Evolutionary conservation across 2,797 vertebrate species (phyloP), one percentile per base, ranked within the genome.

Genomic region (Anniella stebbinsi): DNA sequence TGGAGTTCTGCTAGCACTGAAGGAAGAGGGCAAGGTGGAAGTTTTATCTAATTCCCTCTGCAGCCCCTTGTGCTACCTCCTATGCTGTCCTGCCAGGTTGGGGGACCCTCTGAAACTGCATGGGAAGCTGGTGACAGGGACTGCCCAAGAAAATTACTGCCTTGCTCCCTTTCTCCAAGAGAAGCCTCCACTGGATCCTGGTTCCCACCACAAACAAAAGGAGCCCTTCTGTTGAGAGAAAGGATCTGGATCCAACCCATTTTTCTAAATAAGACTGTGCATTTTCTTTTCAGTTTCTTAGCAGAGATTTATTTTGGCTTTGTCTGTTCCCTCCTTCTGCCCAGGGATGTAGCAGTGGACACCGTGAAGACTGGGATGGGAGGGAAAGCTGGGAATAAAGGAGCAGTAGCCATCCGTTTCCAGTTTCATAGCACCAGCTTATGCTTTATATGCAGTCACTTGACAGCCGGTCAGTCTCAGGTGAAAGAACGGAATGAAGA

Each of bases 311-410:
- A 82, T 87, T 2, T 48, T 9, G 0, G 2, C 30, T 89, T 78
- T 67, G 54, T 21, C 25, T 57, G 18, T 0, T 36, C 48, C 66
- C 41, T 38, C 8, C 2, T 90, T 76, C 1, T 81, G 63, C 93
- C 13, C 94, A 98, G 97, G 95, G 97, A 98, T 9, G 94, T 98
- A 94, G 97, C 98, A 36, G 82, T 98, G 4, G 97, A 98, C 94
- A 97, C 97, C 0, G 98, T 98, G 94, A 98, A 98, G 96, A 98
- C 98, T 0, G 98, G 98, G 84, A 97, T 98, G 98, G 97, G 98
- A 84, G 98, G 98, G 41, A 98, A 98, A 96, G 93, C 98, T 2
- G 98, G 98, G 4, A 98, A 98, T 95, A 98, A 98, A 94, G 98
- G 98, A 0, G 98, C 97, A 63, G 98, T 98, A 69, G 97, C 97